Percentiles rank a stretch among this genome's conserved stretches.
Evolutionary conservation across 2,888 invertebrate genomes (phyloP).

Genomic region (Caenorhabditis japonica): DNA sequence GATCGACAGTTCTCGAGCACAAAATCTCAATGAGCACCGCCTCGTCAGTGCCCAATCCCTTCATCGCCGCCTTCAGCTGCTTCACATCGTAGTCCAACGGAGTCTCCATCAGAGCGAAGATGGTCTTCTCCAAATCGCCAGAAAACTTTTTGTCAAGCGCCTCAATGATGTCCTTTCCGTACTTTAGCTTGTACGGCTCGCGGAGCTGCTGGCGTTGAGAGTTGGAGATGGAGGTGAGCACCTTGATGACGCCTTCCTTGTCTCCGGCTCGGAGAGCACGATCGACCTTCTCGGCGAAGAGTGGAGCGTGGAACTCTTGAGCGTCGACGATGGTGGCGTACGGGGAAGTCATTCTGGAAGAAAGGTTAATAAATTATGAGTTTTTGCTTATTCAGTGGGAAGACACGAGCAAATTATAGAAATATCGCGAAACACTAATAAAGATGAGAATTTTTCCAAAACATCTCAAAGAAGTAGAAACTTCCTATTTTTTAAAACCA

Average conservation of each 20-base stretch:
- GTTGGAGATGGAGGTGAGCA: slow-evolving; percentile 87
- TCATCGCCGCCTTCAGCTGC: slow-evolving; percentile 78
- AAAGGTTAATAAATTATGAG: not conserved
- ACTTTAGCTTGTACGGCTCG: slow-evolving; percentile 67
- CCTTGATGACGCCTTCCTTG: slow-evolving; percentile 63
- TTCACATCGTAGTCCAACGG: slow-evolving; percentile 79
- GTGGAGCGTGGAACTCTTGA: slow-evolving; percentile 59
- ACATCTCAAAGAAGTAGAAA: too few species aligned
- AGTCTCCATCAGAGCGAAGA: slow-evolving; percentile 76
- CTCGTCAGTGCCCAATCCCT: slow-evolving; percentile 86
- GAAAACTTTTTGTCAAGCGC: slow-evolving; percentile 65
- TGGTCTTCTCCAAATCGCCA: slow-evolving; percentile 63
- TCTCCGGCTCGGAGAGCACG: slow-evolving; percentile 64
- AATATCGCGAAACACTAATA: too few species aligned
- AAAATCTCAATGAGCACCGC: slow-evolving; percentile 89
- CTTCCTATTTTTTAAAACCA: too few species aligned
- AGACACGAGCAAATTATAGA: too few species aligned
- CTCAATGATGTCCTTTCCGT: slow-evolving; percentile 64
- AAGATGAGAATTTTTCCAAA: too few species aligned
- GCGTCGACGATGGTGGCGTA: slow-evolving; percentile 63
- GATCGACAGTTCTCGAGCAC: slow-evolving; percentile 83
- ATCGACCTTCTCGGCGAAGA: slow-evolving; percentile 65
- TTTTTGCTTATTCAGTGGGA: too few species aligned
- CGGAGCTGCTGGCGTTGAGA: slow-evolving; percentile 84
- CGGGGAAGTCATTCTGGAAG: slow-evolving; percentile 57